Percentiles rank a stretch among this genome's conserved stretches.
These are phyloP conservation scores for Brachionus paranguensis DNA, from an alignment of 1,140 invertebrate species.

Conservation along the genomic window DNA sequence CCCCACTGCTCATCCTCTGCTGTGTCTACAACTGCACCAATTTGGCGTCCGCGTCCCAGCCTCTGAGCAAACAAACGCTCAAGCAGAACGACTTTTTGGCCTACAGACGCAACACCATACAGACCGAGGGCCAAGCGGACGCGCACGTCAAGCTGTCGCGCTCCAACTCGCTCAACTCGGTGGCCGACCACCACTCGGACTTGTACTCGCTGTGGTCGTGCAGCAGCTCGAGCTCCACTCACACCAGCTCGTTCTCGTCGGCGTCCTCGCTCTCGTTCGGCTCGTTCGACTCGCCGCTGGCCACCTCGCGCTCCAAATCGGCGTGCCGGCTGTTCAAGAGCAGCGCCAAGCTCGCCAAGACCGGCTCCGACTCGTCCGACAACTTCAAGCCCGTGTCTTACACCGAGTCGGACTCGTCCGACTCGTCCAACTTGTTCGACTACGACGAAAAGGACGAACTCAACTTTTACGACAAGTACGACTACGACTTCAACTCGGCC, in stretches of 20 bases:
- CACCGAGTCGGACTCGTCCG: not conserved
- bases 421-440: conserved; percentile 30
- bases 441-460: conserved; percentile 10
- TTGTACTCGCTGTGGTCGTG: not conserved
- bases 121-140: not conserved
- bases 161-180: not conserved
- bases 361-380: not conserved
- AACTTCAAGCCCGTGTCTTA: not conserved
- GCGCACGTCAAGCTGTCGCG: not conserved
- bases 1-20: not conserved
- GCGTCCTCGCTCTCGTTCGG: not conserved
- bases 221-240: not conserved
- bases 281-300: not conserved
- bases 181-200: not conserved
- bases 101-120: not conserved
- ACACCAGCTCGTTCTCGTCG: not conserved
- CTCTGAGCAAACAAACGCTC: not conserved
- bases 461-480: conserved; percentile 29
- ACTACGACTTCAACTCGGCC: not conserved
- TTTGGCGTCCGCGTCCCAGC: not conserved
- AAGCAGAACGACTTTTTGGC: not conserved
- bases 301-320: not conserved
- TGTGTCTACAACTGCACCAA: conserved; percentile 11
- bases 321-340: not conserved
- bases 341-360: not conserved